Conservation (phyloP, 1,140 invertebrate genomes). For the Leptinotarsa texana region DNA sequence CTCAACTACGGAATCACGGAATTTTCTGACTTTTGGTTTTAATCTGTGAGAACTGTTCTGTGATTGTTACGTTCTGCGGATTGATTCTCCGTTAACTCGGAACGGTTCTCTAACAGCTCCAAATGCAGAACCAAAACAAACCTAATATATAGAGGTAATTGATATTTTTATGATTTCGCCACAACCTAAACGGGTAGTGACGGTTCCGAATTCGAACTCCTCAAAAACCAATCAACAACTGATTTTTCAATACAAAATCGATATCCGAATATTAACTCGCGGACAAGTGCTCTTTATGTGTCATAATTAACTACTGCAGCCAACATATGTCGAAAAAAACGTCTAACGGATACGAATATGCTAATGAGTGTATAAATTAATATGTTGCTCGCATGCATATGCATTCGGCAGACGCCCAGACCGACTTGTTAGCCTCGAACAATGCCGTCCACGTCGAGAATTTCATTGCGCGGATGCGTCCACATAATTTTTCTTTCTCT, state of each 20-base stretch:
- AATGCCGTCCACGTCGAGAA: constrained; percentile 40
- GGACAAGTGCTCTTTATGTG: constrained; percentile 47
- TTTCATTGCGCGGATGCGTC: constrained; percentile 41
- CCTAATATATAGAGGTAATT: too few species aligned
- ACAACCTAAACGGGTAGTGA: too few species aligned
- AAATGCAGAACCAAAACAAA: too few species aligned
- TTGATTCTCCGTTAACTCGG: too few species aligned
- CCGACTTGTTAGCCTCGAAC: constrained; percentile 39
- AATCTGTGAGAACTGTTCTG: too few species aligned
- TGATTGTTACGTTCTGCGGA: too few species aligned
- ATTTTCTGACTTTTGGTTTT: too few species aligned
- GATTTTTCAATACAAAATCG: not conserved
- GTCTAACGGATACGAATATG: constrained; percentile 56
- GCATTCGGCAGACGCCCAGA: constrained; percentile 48
- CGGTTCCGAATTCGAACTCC: too few species aligned
- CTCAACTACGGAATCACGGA: too few species aligned
- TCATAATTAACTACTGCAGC: constrained; percentile 51
- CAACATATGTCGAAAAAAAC: constrained; percentile 52
- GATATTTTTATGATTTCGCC: too few species aligned
- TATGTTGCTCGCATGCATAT: constrained; percentile 56
- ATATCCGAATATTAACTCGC: constrained; percentile 29
- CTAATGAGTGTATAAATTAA: constrained; percentile 56
- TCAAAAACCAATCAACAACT: too few species aligned
- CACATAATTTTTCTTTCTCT: constrained; percentile 56
- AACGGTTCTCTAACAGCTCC: too few species aligned